Conservation (phyloP, 2,888 invertebrate species). For the Chloroclystis v-ata region DNA sequence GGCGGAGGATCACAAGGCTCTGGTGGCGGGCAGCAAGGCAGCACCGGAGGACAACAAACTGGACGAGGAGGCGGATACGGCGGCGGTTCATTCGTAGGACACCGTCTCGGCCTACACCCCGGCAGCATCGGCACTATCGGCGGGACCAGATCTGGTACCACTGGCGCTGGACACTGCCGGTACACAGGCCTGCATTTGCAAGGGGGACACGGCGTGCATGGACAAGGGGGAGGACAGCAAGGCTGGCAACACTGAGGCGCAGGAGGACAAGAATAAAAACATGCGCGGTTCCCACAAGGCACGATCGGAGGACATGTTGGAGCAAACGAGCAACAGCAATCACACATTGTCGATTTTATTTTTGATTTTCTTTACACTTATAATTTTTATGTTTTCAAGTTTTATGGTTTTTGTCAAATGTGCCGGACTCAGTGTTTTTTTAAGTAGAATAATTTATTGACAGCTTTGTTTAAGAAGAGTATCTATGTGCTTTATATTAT, state of each 20-base stretch:
- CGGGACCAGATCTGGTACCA: conserved; percentile 58
- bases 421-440: too few relatives aligned
- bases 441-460: too few relatives aligned
- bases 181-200: conserved; percentile 57
- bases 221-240: conserved; percentile 42
- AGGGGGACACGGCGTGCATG: conserved; percentile 65
- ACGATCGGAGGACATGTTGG: conserved; percentile 64
- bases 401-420: not conserved
- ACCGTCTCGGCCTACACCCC: conserved; percentile 56
- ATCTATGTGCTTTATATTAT: too few relatives aligned
- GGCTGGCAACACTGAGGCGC: conserved; percentile 37
- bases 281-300: conserved; percentile 58
- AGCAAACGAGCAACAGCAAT: conserved; percentile 44
- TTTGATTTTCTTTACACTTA: conserved; percentile 5
- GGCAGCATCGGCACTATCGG: conserved; percentile 67
- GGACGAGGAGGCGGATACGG: conserved; percentile 44
- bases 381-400: conserved; percentile 1
- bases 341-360: not conserved
- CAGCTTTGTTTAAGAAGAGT: too few relatives aligned
- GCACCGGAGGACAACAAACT: conserved; percentile 61
- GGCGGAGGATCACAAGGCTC: conserved; percentile 66
- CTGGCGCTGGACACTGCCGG: conserved; percentile 61
- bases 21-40: conserved; percentile 67
- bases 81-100: conserved; percentile 48
- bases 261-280: conserved; percentile 51